A percentile compares a stretch with the other conserved stretches of the same genome.
Evolutionary conservation across 2,113 vertebrate genomes (phyloP).

Genomic region (Stigmatopora argus): DNA sequence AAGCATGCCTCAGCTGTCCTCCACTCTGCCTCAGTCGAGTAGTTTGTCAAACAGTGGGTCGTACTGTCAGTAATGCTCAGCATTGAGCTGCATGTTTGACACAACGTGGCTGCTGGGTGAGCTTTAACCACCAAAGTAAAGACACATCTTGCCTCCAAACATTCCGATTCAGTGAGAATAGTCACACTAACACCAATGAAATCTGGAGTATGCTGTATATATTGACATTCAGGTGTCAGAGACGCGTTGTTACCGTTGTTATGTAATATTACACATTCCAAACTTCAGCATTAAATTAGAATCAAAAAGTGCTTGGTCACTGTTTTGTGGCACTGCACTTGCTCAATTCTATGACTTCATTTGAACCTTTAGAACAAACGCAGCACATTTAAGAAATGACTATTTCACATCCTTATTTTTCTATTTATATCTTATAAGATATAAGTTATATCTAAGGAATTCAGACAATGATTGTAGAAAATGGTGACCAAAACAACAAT

Average conservation of each 20-base stretch:
- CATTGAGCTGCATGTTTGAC: constrained; percentile 17
- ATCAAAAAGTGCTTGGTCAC: background rate
- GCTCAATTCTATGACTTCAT: background rate
- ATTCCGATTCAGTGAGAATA: background rate
- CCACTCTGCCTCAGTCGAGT: constrained; percentile 19
- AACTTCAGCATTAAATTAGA: background rate
- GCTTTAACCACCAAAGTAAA: background rate
- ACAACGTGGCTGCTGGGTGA: background rate
- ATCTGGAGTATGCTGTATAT: background rate
- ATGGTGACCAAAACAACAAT: no score
- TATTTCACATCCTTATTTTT: no score
- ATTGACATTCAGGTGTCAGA: background rate
- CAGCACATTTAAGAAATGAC: background rate
- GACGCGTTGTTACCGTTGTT: background rate
- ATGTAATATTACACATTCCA: background rate
- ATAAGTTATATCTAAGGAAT: no score
- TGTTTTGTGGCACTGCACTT: background rate
- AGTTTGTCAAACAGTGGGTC: constrained; percentile 12
- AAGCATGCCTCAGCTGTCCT: constrained; percentile 21
- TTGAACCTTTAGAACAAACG: background rate
- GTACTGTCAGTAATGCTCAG: constrained; percentile 10
- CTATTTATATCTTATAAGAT: no score
- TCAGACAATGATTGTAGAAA: no score
- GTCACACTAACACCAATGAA: background rate
- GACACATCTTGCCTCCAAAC: background rate